Evolutionary conservation across 2,797 vertebrate genomes (phyloP), one percentile per base, ranked within the genome.

Genomic region (Cercopithecus petaurista): DNA sequence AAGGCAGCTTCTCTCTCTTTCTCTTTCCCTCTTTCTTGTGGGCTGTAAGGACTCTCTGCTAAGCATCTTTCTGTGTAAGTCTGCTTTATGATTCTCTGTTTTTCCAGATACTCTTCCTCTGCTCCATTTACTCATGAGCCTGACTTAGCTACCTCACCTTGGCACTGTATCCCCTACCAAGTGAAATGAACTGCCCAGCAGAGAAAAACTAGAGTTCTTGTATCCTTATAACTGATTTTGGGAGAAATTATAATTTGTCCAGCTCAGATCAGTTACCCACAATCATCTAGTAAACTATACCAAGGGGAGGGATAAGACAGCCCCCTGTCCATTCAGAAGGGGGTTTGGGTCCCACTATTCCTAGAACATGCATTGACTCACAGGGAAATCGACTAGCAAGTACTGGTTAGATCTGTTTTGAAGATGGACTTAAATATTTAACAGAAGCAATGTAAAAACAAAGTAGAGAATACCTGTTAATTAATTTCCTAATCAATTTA

Each of bases 341-440:
- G 5, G 33, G 17, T 70, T 3, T 70, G 41, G 13, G 36, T 6
- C 8, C 1, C 41, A 28, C 30, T 77, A 57, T 92, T 88, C 24
- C 80, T 95, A 75, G n/a, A 93, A 76, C 3, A 61, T 19, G 0
- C 14, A 64, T 76, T 30, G 9, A 13, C 7, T 72, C 5, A 61
- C 0, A 61, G 24, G 19, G 48, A 91, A 73, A 87, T 88, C 72
- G 50, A 93, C 7, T 81, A 92, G 26, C 10, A 83, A 12, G 48
- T 73, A 28, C 30, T 46, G 55, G 6, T 83, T 79, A 83, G 15
- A 22, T 91, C 15, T 88, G 8, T 85, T 95, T 81, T 91, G 55
- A 89, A 96, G 41, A 91, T 76, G 7, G n/a, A 19, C 24, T 95
- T 93, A 14, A 48, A 90, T 88, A 75, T 70, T 80, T 76, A 87